Percentiles rank a stretch among this genome's conserved stretches.
Evolutionary conservation across 2,797 vertebrate species (phyloP).

Genomic region (Mionectes olivaceus): DNA sequence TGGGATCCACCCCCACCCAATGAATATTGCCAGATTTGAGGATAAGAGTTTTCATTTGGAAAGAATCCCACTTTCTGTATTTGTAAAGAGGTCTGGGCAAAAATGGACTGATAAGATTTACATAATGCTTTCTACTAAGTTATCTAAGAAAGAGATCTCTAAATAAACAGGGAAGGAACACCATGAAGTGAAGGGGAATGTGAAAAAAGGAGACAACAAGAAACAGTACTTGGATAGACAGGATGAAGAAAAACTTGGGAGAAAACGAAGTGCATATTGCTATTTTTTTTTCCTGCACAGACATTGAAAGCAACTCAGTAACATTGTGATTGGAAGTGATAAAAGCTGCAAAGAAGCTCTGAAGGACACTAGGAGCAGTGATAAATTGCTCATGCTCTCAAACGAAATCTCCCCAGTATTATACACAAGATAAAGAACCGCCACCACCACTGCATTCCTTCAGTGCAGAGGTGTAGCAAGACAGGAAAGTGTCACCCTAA

Average conservation of each 20-base stretch:
- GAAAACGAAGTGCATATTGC: not conserved
- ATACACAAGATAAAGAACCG: not conserved
- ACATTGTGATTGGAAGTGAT: not conserved
- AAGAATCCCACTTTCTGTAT: constrained; percentile 35
- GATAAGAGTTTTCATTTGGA: constrained; percentile 39
- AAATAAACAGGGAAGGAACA: constrained; percentile 46
- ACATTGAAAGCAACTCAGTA: constrained; percentile 29
- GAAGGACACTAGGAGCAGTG: not conserved
- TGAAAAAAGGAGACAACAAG: constrained; percentile 38
- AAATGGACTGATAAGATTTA: constrained; percentile 25
- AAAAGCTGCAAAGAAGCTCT: not conserved
- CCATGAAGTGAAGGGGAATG: constrained; percentile 25
- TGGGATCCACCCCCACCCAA: constrained; percentile 14
- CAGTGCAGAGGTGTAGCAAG: not conserved
- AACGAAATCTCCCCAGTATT: not conserved
- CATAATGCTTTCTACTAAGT: constrained; percentile 26
- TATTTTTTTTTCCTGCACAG: not conserved
- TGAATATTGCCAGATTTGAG: constrained; percentile 14
- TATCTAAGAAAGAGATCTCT: constrained; percentile 63
- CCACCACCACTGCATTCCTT: not conserved
- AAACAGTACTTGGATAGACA: constrained; percentile 47
- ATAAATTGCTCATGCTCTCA: not conserved
- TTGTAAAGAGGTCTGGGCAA: constrained; percentile 68
- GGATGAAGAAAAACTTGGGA: not conserved
- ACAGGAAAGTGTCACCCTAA: not conserved